Base-by-base conservation (phyloP, 1,140 invertebrate species). In the Nymphalis io region DNA sequence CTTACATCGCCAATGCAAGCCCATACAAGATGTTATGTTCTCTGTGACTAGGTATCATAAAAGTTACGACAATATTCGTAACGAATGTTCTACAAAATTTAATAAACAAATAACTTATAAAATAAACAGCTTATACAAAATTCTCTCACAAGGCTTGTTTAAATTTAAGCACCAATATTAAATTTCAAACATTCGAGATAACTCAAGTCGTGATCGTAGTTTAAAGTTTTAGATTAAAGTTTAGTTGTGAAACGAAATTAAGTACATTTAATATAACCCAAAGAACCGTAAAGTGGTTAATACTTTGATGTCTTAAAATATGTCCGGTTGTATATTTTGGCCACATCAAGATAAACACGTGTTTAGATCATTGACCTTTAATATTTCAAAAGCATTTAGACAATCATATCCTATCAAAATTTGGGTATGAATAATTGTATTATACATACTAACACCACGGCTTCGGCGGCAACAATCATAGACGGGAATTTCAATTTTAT, bases 271-370 rank as follows among this genome's bases (percentile, higher is more conserved):
- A 46, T 46, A n/a, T n/a, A 16, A 8, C 27, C 27, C 27, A 16
- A 46, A 46, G 42, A 46, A 15, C 20, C 6, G 18, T 51, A 18
- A 21, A 20, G 46, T 20, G 60, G 51, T 48, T 44, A 20, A 38
- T n/a, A 11, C 59, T 53, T 68, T 55, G 66, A 61, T 68, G 66
- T 66, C 58, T 58, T 57, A 66, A 57, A 57, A 23, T 33, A 59
- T 60, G 21, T 59, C 42, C 57, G 51, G 51, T 15, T 55, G 51
- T 27, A 15, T 68, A 68, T 68, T 68, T 60, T 68, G 55, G 46
- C 16, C 53, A 40, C 46, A 53, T 53, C 59, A 33, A 33, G 27
- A 33, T 33, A 46, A 38, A 39, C 59, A 68, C 46, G 13, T 44
- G 46, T 20, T 40, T 33, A 11, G 66, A 61, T 60, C 66, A 61